A percentile compares a stretch with the other conserved stretches of the same genome.
Evolutionary conservation across 1,140 invertebrate species (phyloP).

Genomic region (Trypoxylus dichotomus): DNA sequence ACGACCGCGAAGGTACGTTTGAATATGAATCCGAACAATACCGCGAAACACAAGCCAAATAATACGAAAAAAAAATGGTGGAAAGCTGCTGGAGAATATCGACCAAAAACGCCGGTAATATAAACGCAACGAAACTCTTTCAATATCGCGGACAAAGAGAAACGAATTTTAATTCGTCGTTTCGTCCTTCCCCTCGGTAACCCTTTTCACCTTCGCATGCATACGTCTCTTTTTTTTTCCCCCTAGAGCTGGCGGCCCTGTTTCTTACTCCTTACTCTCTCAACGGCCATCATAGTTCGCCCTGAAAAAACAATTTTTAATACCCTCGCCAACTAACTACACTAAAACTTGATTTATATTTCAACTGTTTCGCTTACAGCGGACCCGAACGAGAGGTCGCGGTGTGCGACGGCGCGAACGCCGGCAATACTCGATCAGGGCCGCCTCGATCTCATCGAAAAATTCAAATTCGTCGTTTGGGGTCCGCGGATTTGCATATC

Average conservation of each 20-base stretch:
- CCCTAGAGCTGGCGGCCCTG: not conserved
- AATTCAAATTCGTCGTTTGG: constrained; percentile 6
- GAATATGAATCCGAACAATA: too few species aligned
- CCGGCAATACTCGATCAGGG: not conserved
- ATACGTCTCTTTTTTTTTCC: too few species aligned
- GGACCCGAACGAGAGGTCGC: not conserved
- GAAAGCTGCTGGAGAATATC: too few species aligned
- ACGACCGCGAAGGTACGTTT: too few species aligned
- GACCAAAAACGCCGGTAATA: too few species aligned
- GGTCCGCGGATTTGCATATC: not conserved
- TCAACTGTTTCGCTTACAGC: not conserved
- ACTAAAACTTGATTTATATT: constrained; percentile 4
- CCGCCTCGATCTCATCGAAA: not conserved
- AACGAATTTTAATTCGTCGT: too few species aligned
- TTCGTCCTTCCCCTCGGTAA: too few species aligned
- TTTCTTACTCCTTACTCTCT: not conserved
- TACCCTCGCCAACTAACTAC: not conserved
- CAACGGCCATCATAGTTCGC: not conserved
- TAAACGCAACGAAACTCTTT: too few species aligned
- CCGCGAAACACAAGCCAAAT: too few species aligned
- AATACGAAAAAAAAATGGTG: too few species aligned
- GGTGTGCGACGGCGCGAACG: not conserved
- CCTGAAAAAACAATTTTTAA: constrained; percentile 4
- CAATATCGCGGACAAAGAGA: too few species aligned
- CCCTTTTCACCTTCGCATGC: too few species aligned